Conservation (phyloP, 2,113 vertebrate genomes). For the Danionella cerebrum region DNA sequence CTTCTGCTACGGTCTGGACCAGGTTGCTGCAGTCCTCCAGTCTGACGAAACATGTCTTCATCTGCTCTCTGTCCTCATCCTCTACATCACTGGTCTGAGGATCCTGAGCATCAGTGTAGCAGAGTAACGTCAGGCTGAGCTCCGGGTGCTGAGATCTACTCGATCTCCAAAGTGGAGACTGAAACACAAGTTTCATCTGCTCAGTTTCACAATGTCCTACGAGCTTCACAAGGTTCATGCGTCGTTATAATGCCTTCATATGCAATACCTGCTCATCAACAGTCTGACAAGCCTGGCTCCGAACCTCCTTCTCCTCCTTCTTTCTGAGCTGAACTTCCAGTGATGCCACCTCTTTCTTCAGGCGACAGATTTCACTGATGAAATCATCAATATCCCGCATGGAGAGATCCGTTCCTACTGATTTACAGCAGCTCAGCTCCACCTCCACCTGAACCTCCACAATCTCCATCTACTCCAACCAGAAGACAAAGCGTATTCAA, state of each 20-base stretch:
- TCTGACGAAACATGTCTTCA: not conserved
- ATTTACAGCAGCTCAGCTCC: not conserved
- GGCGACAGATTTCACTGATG: not conserved
- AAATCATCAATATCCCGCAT: constrained; percentile 2
- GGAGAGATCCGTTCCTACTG: constrained; percentile 15
- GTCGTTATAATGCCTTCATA: too few species aligned
- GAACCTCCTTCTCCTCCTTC: not conserved
- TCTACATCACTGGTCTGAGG: not conserved
- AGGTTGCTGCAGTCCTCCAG: not conserved
- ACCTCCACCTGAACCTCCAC: not conserved
- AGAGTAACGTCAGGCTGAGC: not conserved
- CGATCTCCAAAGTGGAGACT: not conserved
- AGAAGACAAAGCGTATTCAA: too few species aligned
- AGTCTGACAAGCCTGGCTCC: too few species aligned
- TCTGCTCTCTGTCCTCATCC: not conserved
- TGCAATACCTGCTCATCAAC: too few species aligned
- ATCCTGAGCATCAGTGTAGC: not conserved
- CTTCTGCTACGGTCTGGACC: not conserved
- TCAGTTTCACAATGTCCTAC: too few species aligned
- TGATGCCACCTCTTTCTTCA: constrained; percentile 1
- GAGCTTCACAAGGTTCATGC: too few species aligned
- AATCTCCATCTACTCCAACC: not conserved
- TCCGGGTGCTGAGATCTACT: not conserved
- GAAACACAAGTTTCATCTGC: not conserved
- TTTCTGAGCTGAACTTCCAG: constrained; percentile 2